phyloP scores from a whole-genome alignment of 2,113 vertebrate genomes.

The Pristiophorus japonicus region DNA sequence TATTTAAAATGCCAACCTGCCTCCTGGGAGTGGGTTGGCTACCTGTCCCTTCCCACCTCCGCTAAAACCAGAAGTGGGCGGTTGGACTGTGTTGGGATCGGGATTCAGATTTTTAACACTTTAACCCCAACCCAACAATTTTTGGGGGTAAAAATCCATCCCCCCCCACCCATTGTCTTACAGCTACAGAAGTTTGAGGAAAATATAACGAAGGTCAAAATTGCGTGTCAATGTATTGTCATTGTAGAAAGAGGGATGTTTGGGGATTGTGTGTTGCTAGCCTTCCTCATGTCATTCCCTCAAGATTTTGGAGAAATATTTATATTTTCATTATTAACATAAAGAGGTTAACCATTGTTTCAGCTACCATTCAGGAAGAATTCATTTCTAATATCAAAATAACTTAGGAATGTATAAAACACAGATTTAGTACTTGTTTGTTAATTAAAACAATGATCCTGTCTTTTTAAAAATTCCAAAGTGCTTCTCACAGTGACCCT shows the following conservation, averaged over 20 bases:
- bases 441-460: background rate
- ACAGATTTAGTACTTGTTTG: background rate
- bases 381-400: background rate
- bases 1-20: no score
- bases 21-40: no score
- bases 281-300: background rate
- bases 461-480: background rate
- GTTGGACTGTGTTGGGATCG: no score
- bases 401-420: background rate
- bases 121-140: no score
- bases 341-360: background rate
- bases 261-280: background rate
- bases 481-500: background rate
- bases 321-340: background rate
- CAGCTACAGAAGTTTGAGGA: no score
- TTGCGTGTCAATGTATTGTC: no score
- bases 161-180: no score
- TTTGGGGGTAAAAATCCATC: no score
- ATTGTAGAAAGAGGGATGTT: background rate
- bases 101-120: no score
- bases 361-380: background rate
- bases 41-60: no score
- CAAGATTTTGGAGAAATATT: background rate
- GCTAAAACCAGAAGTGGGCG: no score
- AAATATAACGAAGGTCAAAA: no score